Evolutionary conservation across 2,888 invertebrate genomes (phyloP), one percentile per base, ranked within the genome.

Genomic region (Cheilosia soror): DNA sequence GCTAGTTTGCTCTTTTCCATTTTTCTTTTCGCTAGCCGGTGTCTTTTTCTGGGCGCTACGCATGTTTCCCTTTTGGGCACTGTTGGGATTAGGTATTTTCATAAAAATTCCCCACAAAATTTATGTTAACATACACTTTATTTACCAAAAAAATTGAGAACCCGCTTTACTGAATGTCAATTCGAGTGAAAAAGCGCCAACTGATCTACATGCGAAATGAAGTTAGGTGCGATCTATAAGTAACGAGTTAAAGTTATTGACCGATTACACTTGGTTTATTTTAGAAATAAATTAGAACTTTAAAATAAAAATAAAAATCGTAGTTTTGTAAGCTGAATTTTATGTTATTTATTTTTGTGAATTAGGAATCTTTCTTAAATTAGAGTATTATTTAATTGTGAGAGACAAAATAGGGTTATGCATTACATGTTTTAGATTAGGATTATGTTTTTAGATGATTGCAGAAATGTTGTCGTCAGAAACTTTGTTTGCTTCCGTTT

Each of bases 1-100:
- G 75, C 89, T 89, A 42, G 79, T 88, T 87, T 85, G 88, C 51
- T 68, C 88, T 80, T 85, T 27, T 40, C 58, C 40, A 25, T 87
- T 85, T 47, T 73, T 83, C 7, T 85, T 87, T 44, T 86, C 51
- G 40, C 51, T 89, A n/a, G 87, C 88, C 25, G 90, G 89, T 27
- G 89, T 89, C 11, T 83, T 83, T 86, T 86, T 88, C 86, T 87
- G 86, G 37, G 87, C 53, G 44, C 77, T 75, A 33, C 51, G 58
- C 81, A 86, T 82, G 63, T 79, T 87, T 78, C 53, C 33, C 6
- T 77, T 69, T 78, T 85, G 86, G 85, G 82, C 83, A 87, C 51
- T 51, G 9, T 62, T 62, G 13, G 63, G 47, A 9, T 37, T 9
- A 60, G 42, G 4, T 53, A 57, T 75, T 75, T 69, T 76, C 63